Base-by-base conservation (phyloP, 2,113 vertebrate genomes). In the Notothenia rossii region DNA sequence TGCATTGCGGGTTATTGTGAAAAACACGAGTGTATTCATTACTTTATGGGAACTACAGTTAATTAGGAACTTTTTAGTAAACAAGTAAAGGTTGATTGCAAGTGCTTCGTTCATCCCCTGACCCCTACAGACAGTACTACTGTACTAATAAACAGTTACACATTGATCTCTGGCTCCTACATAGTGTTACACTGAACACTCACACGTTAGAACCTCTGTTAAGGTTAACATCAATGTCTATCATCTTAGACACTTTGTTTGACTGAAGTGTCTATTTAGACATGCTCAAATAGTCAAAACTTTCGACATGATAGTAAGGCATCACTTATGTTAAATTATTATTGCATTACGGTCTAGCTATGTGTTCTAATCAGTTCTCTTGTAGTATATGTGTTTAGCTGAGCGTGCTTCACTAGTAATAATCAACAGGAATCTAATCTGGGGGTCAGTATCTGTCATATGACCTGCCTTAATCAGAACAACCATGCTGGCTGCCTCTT, bases 381-480 rank as follows among this genome's bases (percentile, higher is more conserved):
- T 40, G 36, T 13, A 29, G 55, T 58, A 58, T 59, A 15, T 58
- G 33, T 11, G 33, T 3, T 40, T 18, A 33, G 55, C 11, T 29
- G 5, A 58, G 29, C 8, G 29, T 10, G 5, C 58, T 60, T 5
- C 29, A 18, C 25, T 66, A n/a, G 9, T 65, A 36, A 22, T 46
- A n/a, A 15, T 15, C 4, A 77, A 10, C 6, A 53, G 59, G 75
- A 63, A 62, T 53, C 56, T 58, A 61, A 68, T 45, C 36, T 12
- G 50, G n/a, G 40, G 33, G 43, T 22, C 17, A 63, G 11, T 22
- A 18, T 43, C 20, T 69, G 51, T 75, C 74, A 70, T 18, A 20
- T 83, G 71, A 76, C 29, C 43, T 36, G 13, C 53, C 66, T 70
- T 14, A 17, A 17, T 22, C 22, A 64, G 45, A 69, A 17, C 51